phyloP scores from a whole-genome alignment of 2,797 vertebrate genomes.

The Schizothorax lantsangensis region DNA sequence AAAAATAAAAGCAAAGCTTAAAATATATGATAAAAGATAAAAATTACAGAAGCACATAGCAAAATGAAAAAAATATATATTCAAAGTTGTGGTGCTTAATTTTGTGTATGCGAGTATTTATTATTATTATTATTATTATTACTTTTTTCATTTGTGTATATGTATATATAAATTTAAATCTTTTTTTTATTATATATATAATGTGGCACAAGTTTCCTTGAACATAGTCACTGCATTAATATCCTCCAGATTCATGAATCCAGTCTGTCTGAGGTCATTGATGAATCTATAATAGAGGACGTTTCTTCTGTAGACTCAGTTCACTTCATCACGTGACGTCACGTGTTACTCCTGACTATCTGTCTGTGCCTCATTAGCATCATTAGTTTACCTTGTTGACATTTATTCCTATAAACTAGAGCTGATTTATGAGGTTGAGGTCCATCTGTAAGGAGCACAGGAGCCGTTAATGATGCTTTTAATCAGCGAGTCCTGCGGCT shows the following conservation, averaged over 20 bases:
- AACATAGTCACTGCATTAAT: not conserved
- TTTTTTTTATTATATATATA: too few species aligned
- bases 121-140: too few species aligned
- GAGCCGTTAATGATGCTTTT: too few species aligned
- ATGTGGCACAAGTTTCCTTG: not conserved
- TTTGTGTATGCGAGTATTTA: too few species aligned
- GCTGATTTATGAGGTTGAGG: not conserved
- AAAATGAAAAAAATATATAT: too few species aligned
- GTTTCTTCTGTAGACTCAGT: not conserved
- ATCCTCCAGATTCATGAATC: constrained; percentile 18
- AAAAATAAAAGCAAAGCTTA: too few species aligned
- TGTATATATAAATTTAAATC: too few species aligned
- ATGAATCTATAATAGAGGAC: constrained; percentile 19
- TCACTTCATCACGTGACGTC: not conserved
- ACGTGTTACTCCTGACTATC: not conserved
- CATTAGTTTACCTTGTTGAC: not conserved
- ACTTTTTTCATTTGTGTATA: too few species aligned
- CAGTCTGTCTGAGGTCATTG: not conserved
- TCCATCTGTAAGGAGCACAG: not conserved
- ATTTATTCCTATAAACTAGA: not conserved
- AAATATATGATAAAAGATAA: too few species aligned
- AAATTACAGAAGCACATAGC: too few species aligned
- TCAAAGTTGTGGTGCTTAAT: too few species aligned
- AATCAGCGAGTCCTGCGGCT: too few species aligned
- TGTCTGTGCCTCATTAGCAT: not conserved